A percentile compares a stretch with the other conserved stretches of the same genome.
These are phyloP conservation scores for Caligus rogercresseyi DNA, from an alignment of 1,140 invertebrate species.

Conservation along the genomic window DNA sequence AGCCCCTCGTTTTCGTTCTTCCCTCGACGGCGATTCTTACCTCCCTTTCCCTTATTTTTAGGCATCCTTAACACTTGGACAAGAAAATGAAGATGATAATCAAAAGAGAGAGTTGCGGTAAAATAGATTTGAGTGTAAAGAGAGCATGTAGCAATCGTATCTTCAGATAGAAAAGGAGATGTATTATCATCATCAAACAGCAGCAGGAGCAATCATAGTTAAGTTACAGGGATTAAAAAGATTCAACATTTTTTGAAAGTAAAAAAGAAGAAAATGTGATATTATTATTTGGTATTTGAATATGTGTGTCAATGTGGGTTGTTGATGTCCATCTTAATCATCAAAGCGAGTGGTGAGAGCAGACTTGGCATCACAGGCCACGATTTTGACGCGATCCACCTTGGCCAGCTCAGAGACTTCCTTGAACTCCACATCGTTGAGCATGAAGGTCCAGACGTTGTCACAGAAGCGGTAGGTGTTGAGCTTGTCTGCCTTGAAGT, in stretches of 20 bases:
- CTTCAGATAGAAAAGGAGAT: background rate
- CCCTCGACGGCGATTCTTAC: slow-evolving; percentile 96
- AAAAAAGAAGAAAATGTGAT: slow-evolving; percentile 11
- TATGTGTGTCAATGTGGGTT: background rate
- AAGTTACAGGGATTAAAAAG: too few relatives aligned
- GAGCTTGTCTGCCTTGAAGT: slow-evolving; percentile 89
- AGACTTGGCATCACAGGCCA: slow-evolving; percentile 98
- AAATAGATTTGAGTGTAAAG: background rate
- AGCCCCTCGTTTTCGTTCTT: slow-evolving; percentile 99
- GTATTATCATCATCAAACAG: too few relatives aligned
- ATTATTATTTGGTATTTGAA: slow-evolving; percentile 2
- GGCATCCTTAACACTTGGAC: slow-evolving; percentile 23
- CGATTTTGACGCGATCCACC: slow-evolving; percentile 96
- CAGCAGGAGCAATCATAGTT: too few relatives aligned
- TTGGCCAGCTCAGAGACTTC: slow-evolving; percentile 85
- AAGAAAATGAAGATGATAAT: background rate
- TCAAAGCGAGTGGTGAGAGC: background rate
- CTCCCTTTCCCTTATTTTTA: slow-evolving; percentile 72
- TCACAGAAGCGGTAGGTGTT: slow-evolving; percentile 99
- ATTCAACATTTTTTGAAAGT: too few relatives aligned
- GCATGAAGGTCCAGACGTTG: slow-evolving; percentile 99
- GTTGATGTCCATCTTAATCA: too few relatives aligned
- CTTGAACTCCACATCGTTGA: slow-evolving; percentile 93
- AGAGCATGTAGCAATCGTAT: background rate
- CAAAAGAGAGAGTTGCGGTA: background rate